Evolutionary conservation across 2,888 invertebrate genomes (phyloP), one percentile per base, ranked within the genome.

Genomic region (Coremacera marginata): DNA sequence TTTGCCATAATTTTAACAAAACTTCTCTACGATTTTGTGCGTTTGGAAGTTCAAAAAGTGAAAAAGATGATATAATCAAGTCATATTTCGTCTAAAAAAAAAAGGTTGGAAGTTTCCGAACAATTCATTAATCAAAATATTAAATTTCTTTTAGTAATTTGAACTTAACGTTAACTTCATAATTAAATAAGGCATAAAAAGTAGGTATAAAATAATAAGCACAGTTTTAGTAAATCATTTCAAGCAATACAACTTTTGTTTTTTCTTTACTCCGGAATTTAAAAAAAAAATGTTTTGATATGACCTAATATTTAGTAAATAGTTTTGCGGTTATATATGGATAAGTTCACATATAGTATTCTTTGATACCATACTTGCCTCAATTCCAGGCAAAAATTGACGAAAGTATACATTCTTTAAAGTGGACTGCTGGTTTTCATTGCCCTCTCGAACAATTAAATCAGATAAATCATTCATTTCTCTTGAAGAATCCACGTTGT

Each of bases 391-490:
- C 74, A 97, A 89, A 89, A 95, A 97, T 85, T 97, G 96, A 77
- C 97, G 89, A 88, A 94, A 94, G 85, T 91, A 95, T 49, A 94
- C 92, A 11, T 92, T 92, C 85, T 91, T 92, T 1, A 93, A 82
- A 0, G 91, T 89, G 80, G 91, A 88, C 77, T 91, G 90, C 25
- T 93, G 91, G 80, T 92, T 92, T 27, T 92, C 92, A 83, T 91
- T 92, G 3, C 94, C 94, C 70, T 91, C 91, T 81, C 93, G 92
- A 22, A 95, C 86, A 70, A 98, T 91, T 0, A 93, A 88, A 78
- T 94, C 92, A 0, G 96, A 93, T 11, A 98, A 86, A 82, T 96
- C 94, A 83, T 95, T 95, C 95, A 98, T 97, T 27, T 93, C 90
- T 0, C 90, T 85, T 0, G 97, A 97, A 7, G 92, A 90, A 85